A percentile compares a stretch with the other conserved stretches of the same genome.
Evolutionary conservation across 2,113 vertebrate genomes (phyloP).

Genomic region (Spilogale gracilis): DNA sequence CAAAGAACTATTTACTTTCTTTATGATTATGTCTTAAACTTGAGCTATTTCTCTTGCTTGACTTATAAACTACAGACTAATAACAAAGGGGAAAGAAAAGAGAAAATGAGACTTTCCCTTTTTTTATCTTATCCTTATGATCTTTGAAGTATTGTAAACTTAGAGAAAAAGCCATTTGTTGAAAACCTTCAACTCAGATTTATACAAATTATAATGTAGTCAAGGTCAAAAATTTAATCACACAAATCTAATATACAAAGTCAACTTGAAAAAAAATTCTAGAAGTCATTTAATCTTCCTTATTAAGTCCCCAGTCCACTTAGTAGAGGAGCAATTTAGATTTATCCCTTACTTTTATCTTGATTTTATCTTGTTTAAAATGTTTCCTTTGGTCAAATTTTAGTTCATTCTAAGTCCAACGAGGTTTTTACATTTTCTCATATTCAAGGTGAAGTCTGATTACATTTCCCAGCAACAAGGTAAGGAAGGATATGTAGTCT

Average conservation of each 20-base stretch:
- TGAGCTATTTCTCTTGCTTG: constrained; percentile 69
- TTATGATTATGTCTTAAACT: constrained; percentile 59
- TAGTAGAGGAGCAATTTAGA: constrained; percentile 13
- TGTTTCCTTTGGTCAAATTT: constrained; percentile 10
- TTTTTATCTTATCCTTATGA: constrained; percentile 70
- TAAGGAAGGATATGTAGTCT: background rate
- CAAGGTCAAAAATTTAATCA: constrained; percentile 53
- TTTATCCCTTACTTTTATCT: constrained; percentile 41
- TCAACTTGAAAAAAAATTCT: constrained; percentile 17
- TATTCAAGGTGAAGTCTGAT: background rate
- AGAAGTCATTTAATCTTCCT: constrained; percentile 44
- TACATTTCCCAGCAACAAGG: background rate
- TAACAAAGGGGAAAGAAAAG: constrained; percentile 66
- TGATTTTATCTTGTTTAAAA: constrained; percentile 48
- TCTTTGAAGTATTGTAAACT: constrained; percentile 31
- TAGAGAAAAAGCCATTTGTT: constrained; percentile 57
- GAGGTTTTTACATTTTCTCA: background rate
- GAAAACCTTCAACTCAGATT: constrained; percentile 54
- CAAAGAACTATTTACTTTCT: constrained; percentile 65
- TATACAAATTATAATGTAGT: constrained; percentile 36
- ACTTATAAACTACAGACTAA: constrained; percentile 69
- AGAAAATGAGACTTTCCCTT: constrained; percentile 58
- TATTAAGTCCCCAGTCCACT: background rate
- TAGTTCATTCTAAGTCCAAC: constrained; percentile 9
- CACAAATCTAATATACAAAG: background rate